These are phyloP conservation scores for Lasioglossum oenotherae DNA, from an alignment of 2,888 invertebrate species.

Conservation along the genomic window DNA sequence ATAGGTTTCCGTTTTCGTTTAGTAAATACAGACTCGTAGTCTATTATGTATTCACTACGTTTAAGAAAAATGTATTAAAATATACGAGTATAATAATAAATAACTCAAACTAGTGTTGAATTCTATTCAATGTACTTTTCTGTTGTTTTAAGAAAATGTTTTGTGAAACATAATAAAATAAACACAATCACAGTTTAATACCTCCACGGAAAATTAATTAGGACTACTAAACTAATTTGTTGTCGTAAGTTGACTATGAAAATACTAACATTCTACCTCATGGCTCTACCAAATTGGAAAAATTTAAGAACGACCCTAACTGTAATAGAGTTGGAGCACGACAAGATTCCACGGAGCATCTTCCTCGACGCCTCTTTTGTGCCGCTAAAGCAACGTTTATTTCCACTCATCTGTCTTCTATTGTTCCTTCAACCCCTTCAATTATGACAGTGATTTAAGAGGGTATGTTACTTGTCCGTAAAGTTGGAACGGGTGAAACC, in stretches of 20 bases:
- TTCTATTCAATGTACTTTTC: background rate
- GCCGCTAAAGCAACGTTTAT: constrained; percentile 42
- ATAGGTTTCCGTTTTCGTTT: too few species aligned
- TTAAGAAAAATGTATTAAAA: too few species aligned
- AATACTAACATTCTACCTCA: background rate
- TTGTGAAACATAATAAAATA: background rate
- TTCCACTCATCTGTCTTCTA: constrained; percentile 51
- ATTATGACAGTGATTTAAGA: constrained; percentile 61
- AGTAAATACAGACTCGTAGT: background rate
- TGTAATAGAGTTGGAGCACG: background rate
- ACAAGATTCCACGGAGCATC: background rate
- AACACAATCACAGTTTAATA: too few species aligned
- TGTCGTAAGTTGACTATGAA: too few species aligned
- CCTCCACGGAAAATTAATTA: too few species aligned
- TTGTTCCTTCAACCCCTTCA: constrained; percentile 52
- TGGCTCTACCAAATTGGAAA: background rate
- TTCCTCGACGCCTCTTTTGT: constrained; percentile 21
- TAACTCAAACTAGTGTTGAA: background rate
- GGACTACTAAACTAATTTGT: too few species aligned
- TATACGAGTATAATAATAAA: background rate
- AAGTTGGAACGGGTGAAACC: constrained; percentile 49
- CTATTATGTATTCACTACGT: background rate
- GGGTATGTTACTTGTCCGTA: constrained; percentile 44
- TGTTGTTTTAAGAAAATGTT: background rate
- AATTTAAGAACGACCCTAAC: background rate